A percentile compares a stretch with the other conserved stretches of the same genome.
These are phyloP conservation scores for Lasioglossum morio DNA, from an alignment of 2,888 invertebrate species.

Conservation along the genomic window DNA sequence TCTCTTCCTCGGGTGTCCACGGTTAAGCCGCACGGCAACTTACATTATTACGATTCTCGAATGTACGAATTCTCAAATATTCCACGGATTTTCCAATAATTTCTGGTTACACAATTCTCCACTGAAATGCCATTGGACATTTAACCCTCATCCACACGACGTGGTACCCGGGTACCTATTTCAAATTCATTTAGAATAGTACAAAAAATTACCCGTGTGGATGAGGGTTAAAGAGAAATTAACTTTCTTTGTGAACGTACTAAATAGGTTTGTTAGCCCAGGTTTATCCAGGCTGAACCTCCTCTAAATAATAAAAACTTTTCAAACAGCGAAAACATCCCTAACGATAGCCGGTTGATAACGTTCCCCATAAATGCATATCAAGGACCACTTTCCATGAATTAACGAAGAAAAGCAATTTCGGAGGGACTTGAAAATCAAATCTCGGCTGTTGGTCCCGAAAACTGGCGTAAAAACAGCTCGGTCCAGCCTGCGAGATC, in stretches of 20 bases:
- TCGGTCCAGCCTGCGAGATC: not conserved
- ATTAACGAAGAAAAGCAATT: not conserved
- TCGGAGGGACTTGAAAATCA: not conserved
- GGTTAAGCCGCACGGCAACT: not conserved
- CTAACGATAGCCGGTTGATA: not conserved
- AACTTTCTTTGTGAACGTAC: not conserved
- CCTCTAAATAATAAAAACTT: not conserved
- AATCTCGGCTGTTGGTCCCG: not conserved
- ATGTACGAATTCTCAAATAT: not conserved
- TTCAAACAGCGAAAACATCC: not conserved
- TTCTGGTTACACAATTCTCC: not conserved
- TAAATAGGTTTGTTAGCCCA: not conserved
- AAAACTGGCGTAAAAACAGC: not conserved
- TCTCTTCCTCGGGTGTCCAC: not conserved
- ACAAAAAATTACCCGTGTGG: no score
- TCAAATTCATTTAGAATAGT: no score
- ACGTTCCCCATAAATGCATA: not conserved
- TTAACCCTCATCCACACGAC: no score
- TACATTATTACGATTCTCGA: slow-evolving; percentile 2
- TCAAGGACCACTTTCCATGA: not conserved
- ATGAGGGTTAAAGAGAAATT: not conserved
- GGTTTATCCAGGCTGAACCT: no score
- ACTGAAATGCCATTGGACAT: no score
- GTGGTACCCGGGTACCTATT: no score
- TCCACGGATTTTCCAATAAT: not conserved